Evolutionary conservation across 2,113 vertebrate genomes (phyloP).

Genomic region (Ctenomys sociabilis): DNA sequence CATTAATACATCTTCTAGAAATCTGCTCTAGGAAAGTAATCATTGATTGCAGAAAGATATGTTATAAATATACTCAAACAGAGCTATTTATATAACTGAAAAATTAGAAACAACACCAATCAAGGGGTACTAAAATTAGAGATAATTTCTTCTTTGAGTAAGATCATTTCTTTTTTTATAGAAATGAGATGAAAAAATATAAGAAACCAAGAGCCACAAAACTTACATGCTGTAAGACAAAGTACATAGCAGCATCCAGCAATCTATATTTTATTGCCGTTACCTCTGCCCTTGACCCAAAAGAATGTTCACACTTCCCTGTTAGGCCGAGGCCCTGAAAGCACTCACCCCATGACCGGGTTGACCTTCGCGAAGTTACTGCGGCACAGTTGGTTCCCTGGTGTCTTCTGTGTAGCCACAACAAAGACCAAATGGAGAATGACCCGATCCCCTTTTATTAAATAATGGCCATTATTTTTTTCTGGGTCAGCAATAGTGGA

Average conservation of each 20-base stretch:
- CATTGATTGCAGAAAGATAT: background rate
- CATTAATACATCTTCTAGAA: background rate
- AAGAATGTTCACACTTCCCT: background rate
- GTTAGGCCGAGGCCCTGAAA: background rate
- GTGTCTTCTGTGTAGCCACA: background rate
- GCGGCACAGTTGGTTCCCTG: background rate
- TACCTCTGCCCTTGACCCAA: background rate
- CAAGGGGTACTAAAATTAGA: conserved; percentile 31
- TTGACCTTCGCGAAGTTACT: background rate
- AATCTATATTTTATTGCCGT: background rate
- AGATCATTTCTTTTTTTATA: background rate
- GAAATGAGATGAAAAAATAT: conserved; percentile 13
- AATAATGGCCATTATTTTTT: background rate
- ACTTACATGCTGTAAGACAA: background rate
- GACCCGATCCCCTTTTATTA: background rate
- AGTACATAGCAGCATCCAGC: background rate
- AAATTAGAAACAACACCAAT: background rate
- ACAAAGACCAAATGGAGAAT: background rate
- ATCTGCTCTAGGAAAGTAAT: background rate
- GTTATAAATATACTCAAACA: conserved; percentile 25
- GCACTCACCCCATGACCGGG: background rate
- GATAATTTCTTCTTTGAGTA: background rate
- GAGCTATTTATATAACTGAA: conserved; percentile 10
- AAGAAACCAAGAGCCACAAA: background rate
- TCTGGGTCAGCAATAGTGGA: background rate